Evolutionary conservation across 2,113 vertebrate species (phyloP).

Genomic region (Hippoglossus stenolepis): DNA sequence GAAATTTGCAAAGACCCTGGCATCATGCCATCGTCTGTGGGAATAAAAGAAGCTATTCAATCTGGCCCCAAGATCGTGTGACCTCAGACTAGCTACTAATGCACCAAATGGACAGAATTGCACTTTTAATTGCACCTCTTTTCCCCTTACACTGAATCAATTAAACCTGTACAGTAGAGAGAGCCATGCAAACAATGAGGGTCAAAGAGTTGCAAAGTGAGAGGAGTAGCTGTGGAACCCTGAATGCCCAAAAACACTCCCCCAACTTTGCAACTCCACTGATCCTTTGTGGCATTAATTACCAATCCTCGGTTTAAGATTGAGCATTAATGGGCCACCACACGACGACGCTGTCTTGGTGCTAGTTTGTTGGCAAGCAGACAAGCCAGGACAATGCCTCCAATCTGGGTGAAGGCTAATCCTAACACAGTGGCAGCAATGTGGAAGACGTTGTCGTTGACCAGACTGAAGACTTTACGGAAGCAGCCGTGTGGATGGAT

Average conservation of each 20-base stretch:
- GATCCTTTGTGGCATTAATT: slow-evolving; percentile 1
- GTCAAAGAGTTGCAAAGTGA: slow-evolving; percentile 6
- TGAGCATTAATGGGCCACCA: slow-evolving; percentile 56
- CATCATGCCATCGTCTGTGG: background rate
- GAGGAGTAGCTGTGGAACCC: background rate
- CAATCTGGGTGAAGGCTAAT: slow-evolving; percentile 84
- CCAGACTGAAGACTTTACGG: slow-evolving; percentile 84
- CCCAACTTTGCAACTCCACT: slow-evolving; percentile 5
- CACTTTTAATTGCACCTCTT: background rate
- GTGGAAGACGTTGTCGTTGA: slow-evolving; percentile 87
- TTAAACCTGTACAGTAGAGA: background rate
- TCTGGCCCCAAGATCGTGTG: too few relatives aligned
- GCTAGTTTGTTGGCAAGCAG: slow-evolving; percentile 84
- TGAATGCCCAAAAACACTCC: background rate
- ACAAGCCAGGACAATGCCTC: slow-evolving; percentile 86
- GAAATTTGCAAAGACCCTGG: background rate
- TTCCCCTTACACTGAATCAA: background rate
- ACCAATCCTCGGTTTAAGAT: background rate
- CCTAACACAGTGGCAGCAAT: slow-evolving; percentile 87
- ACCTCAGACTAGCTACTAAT: too few relatives aligned
- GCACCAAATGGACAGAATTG: background rate
- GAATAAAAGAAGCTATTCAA: background rate
- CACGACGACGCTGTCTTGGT: slow-evolving; percentile 66
- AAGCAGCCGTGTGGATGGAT: slow-evolving; percentile 88
- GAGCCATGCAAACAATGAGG: background rate